Percentiles rank a stretch among this genome's conserved stretches.
Conservation (phyloP, 2,888 invertebrate species). For the Drosophila merina region DNA sequence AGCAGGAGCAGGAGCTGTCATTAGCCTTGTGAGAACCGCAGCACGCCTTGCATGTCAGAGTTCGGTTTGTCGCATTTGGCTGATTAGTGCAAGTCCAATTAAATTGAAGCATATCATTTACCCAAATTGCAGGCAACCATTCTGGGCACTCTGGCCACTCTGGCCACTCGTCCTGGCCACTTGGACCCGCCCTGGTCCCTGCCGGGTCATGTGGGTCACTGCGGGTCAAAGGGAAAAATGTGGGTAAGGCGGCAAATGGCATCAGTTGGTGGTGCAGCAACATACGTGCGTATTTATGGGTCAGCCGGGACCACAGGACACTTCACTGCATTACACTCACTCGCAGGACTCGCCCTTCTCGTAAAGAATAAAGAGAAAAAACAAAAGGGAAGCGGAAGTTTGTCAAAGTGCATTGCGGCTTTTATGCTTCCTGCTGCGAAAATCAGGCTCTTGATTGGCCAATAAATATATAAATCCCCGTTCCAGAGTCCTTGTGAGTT, state of each 20-base stretch:
- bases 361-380: background rate
- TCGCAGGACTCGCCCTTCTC: background rate
- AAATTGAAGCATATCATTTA: conserved; percentile 47
- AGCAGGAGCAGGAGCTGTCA: conserved; percentile 11
- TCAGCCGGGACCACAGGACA: conserved; percentile 19
- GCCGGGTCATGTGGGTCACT: conserved; percentile 6
- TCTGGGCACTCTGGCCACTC: conserved; percentile 1
- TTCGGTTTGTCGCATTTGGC: conserved; percentile 46
- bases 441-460: background rate
- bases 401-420: conserved; percentile 9
- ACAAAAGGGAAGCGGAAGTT: conserved; percentile 5
- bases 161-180: background rate
- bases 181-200: background rate
- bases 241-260: conserved; percentile 13
- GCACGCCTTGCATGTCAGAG: conserved; percentile 17
- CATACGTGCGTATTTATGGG: conserved; percentile 34
- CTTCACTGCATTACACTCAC: background rate
- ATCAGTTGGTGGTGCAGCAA: conserved; percentile 1
- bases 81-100: conserved; percentile 53
- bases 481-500: background rate
- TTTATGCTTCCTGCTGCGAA: conserved; percentile 1
- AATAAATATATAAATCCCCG: background rate
- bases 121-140: conserved; percentile 21
- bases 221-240: conserved; percentile 3
- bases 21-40: conserved; percentile 23